Conservation (phyloP, 1,140 invertebrate genomes). For the Zaprionus tsacasi region DNA sequence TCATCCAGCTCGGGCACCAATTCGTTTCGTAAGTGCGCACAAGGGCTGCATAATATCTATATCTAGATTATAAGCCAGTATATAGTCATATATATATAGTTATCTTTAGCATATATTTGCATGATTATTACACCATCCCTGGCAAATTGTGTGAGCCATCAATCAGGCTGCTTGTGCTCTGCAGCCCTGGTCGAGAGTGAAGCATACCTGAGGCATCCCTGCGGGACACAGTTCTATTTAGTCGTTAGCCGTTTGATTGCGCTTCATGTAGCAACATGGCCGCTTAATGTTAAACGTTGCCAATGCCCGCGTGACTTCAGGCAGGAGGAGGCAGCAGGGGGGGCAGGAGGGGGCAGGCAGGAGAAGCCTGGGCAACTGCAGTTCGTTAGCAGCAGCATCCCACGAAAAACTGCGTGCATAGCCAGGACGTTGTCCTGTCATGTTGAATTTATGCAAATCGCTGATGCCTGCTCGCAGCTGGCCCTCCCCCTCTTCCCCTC, state of each 20-base stretch:
- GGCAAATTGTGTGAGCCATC: no score
- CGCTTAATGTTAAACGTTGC: conserved; percentile 79
- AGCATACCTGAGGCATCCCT: conserved; percentile 1
- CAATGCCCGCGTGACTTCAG: conserved; percentile 70
- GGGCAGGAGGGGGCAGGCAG: neutral
- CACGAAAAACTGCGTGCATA: conserved; percentile 69
- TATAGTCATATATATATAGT: neutral
- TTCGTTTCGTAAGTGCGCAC: conserved; percentile 77
- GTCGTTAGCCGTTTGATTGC: conserved; percentile 79
- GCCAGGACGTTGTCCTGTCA: conserved; percentile 55
- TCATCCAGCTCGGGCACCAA: conserved; percentile 83
- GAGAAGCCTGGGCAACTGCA: conserved; percentile 49
- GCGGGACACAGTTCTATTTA: conserved; percentile 65
- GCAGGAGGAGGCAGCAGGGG: neutral
- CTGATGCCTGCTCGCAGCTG: conserved; percentile 46
- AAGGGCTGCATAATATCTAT: neutral
- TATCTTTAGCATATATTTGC: neutral
- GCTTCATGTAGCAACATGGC: conserved; percentile 69
- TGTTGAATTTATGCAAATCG: conserved; percentile 78
- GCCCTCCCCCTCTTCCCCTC: neutral
- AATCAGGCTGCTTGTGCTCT: no score
- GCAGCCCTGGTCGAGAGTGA: conserved; percentile 33
- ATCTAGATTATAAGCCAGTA: neutral
- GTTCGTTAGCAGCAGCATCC: conserved; percentile 64
- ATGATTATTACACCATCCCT: neutral